Evolutionary conservation across 2,113 vertebrate species (phyloP).

Genomic region (Andinoacara biseriatus): DNA sequence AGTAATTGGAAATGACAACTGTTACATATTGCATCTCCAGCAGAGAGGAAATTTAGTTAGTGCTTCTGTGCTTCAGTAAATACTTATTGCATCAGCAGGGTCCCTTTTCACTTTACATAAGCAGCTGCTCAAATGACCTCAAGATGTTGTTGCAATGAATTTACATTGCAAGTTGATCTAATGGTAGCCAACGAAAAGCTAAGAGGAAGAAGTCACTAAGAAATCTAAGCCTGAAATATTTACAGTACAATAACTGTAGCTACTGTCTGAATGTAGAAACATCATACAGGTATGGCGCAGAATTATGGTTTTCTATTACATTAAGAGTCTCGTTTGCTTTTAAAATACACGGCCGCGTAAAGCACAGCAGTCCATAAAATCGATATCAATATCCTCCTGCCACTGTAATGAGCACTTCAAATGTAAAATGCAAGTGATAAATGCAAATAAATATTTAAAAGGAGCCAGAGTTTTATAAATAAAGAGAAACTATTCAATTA

Average conservation of each 20-base stretch:
- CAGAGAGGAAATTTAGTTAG: slow-evolving; percentile 62
- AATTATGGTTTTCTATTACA: neutral
- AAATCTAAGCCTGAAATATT: neutral
- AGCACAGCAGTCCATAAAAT: neutral
- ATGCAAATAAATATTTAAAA: slow-evolving; percentile 22
- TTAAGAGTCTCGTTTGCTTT: neutral
- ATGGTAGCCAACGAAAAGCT: slow-evolving; percentile 11
- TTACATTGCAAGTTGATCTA: slow-evolving; percentile 37
- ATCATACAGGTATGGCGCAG: neutral
- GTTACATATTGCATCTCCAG: slow-evolving; percentile 71
- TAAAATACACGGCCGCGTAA: neutral
- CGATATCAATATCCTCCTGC: neutral
- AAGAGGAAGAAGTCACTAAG: neutral
- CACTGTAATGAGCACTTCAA: neutral
- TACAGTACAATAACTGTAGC: neutral
- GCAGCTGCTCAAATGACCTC: slow-evolving; percentile 63
- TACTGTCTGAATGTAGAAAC: neutral
- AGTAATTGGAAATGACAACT: slow-evolving; percentile 78
- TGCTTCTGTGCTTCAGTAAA: slow-evolving; percentile 62
- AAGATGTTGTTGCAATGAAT: slow-evolving; percentile 49
- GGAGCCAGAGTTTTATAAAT: slow-evolving; percentile 22
- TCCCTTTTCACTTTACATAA: slow-evolving; percentile 63
- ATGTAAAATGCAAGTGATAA: slow-evolving; percentile 19
- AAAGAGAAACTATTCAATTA: slow-evolving; percentile 24
- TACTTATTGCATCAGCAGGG: slow-evolving; percentile 68